phyloP scores from a whole-genome alignment of 2,797 vertebrate genomes.

The Iguana delicatissima region DNA sequence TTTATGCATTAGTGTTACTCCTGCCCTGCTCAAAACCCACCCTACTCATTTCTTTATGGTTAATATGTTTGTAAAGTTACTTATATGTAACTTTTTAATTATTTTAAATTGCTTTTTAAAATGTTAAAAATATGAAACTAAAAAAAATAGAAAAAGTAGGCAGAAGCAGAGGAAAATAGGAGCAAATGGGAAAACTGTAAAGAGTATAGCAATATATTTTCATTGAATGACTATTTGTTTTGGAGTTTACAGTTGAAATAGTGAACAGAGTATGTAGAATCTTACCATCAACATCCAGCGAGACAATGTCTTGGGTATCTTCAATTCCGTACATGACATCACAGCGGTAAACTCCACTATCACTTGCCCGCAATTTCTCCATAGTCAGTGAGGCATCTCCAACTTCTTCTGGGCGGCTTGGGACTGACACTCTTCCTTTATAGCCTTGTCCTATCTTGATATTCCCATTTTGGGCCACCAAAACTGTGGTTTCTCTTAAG shows the following conservation, averaged over 20 bases:
- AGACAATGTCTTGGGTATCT: slow-evolving; percentile 90
- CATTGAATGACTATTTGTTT: neutral
- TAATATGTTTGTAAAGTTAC: neutral
- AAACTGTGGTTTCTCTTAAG: slow-evolving; percentile 88
- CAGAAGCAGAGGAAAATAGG: too few relatives aligned
- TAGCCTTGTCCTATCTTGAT: slow-evolving; percentile 92
- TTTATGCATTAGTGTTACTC: too few relatives aligned
- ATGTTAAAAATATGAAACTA: too few relatives aligned
- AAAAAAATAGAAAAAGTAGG: too few relatives aligned
- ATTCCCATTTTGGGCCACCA: slow-evolving; percentile 92
- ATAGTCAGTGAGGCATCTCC: slow-evolving; percentile 93
- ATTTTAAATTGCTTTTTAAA: neutral
- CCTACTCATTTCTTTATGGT: neutral
- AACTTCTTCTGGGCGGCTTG: slow-evolving; percentile 87
- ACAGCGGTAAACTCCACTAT: slow-evolving; percentile 93
- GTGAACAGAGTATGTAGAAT: neutral
- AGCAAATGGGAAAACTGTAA: neutral
- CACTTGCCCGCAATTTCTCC: slow-evolving; percentile 93
- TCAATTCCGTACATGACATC: slow-evolving; percentile 96
- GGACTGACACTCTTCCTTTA: slow-evolving; percentile 91
- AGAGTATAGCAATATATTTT: rapidly evolving
- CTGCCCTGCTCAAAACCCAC: too few relatives aligned
- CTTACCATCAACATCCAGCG: slow-evolving; percentile 91
- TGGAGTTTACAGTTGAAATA: neutral
- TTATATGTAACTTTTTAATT: neutral